Evolutionary conservation across 2,113 vertebrate genomes (phyloP).

Genomic region (Platichthys stellatus): DNA sequence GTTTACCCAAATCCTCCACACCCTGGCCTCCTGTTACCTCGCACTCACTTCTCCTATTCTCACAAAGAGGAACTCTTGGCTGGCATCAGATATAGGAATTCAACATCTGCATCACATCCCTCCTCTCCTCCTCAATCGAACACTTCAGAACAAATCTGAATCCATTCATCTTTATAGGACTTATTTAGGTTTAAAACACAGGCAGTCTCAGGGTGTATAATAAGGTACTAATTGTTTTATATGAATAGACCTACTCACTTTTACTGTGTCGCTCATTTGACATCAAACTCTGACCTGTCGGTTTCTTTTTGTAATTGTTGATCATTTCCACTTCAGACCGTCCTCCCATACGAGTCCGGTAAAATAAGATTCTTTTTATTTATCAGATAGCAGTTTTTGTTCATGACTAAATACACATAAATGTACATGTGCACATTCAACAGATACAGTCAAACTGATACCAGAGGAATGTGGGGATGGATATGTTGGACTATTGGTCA

Average conservation of each 20-base stretch:
- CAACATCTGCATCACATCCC: conserved; percentile 15
- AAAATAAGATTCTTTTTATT: no score
- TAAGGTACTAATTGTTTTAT: background rate
- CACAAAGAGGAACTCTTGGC: conserved; percentile 65
- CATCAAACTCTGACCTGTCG: background rate
- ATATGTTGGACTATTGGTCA: no score
- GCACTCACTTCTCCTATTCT: conserved; percentile 77
- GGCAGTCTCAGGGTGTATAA: background rate
- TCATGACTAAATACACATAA: background rate
- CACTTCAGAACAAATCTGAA: conserved; percentile 8
- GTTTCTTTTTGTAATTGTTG: background rate
- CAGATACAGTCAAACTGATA: background rate
- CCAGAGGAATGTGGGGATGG: background rate
- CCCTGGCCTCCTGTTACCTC: conserved; percentile 54
- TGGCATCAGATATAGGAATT: conserved; percentile 24
- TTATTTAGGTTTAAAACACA: background rate
- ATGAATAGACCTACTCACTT: conserved; percentile 25
- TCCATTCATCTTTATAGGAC: background rate
- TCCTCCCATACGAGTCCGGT: no score
- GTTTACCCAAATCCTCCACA: conserved; percentile 60
- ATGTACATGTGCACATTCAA: background rate
- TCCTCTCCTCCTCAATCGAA: background rate
- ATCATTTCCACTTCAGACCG: background rate
- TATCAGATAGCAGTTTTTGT: background rate
- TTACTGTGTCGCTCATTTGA: conserved; percentile 1